phyloP scores from a whole-genome alignment of 2,113 vertebrate species.

The Brienomyrus brachyistius region DNA sequence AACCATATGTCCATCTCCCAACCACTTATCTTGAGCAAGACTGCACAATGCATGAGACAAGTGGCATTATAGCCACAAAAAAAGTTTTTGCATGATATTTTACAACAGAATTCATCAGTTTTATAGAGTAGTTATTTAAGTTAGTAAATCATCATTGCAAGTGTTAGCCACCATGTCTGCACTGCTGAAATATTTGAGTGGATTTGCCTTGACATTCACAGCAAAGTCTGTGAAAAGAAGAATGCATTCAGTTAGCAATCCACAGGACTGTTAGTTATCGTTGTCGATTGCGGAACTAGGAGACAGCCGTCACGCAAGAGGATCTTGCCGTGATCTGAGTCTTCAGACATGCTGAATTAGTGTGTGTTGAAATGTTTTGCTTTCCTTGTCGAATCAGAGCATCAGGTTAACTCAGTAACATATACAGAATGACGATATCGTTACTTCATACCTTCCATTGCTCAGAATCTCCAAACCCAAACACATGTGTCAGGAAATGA shows the following conservation, averaged over 20 bases:
- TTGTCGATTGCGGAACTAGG: neutral
- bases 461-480: slow-evolving; percentile 28
- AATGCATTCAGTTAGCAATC: neutral
- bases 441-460: slow-evolving; percentile 37
- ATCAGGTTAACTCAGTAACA: slow-evolving; percentile 34
- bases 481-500: slow-evolving; percentile 28
- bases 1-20: neutral
- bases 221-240: neutral
- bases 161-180: neutral
- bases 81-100: neutral
- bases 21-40: neutral
- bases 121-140: neutral
- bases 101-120: neutral
- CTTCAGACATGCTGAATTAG: slow-evolving; percentile 20
- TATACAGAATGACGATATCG: slow-evolving; percentile 34
- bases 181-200: neutral
- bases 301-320: neutral
- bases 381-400: slow-evolving; percentile 30
- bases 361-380: slow-evolving; percentile 17
- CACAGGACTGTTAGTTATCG: neutral
- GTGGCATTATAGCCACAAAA: neutral
- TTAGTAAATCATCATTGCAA: neutral
- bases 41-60: neutral
- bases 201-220: neutral
- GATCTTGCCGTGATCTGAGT: slow-evolving; percentile 12